These are phyloP conservation scores for Diorhabda elongata DNA, from an alignment of 1,140 invertebrate genomes.

Conservation along the genomic window DNA sequence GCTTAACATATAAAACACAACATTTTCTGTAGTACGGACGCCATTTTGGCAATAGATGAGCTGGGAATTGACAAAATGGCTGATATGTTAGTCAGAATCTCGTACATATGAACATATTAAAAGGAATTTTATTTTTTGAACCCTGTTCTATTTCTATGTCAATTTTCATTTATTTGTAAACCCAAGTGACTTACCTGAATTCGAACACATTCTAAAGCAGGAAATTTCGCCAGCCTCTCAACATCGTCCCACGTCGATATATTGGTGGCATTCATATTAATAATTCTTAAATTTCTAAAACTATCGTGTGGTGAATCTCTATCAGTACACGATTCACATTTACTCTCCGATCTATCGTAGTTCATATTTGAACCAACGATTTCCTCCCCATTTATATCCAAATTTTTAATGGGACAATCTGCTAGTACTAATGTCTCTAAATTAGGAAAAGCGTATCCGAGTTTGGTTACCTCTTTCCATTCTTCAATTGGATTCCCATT, in stretches of 20 bases:
- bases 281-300: slow-evolving; percentile 66
- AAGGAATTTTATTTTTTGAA: not conserved
- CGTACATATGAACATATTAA: too few relatives aligned
- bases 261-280: slow-evolving; percentile 81
- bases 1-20: too few relatives aligned
- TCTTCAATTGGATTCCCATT: slow-evolving; percentile 76
- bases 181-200: slow-evolving; percentile 59
- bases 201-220: slow-evolving; percentile 73
- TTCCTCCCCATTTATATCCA: slow-evolving; percentile 50
- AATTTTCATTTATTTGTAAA: not conserved
- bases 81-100: too few relatives aligned
- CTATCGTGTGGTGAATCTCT: slow-evolving; percentile 47
- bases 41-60: too few relatives aligned
- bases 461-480: slow-evolving; percentile 78
- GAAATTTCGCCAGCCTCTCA: slow-evolving; percentile 76
- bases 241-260: slow-evolving; percentile 84
- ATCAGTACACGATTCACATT: slow-evolving; percentile 46
- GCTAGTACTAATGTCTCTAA: slow-evolving; percentile 79
- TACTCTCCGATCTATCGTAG: slow-evolving; percentile 51
- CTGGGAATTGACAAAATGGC: too few relatives aligned
- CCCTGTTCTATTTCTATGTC: not conserved
- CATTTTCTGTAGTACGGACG: too few relatives aligned
- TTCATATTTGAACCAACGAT: slow-evolving; percentile 42
- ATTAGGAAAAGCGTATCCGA: slow-evolving; percentile 80
- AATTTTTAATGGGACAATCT: slow-evolving; percentile 72